Conservation (phyloP, 2,113 vertebrate species). For the Carassius carassius region DNA sequence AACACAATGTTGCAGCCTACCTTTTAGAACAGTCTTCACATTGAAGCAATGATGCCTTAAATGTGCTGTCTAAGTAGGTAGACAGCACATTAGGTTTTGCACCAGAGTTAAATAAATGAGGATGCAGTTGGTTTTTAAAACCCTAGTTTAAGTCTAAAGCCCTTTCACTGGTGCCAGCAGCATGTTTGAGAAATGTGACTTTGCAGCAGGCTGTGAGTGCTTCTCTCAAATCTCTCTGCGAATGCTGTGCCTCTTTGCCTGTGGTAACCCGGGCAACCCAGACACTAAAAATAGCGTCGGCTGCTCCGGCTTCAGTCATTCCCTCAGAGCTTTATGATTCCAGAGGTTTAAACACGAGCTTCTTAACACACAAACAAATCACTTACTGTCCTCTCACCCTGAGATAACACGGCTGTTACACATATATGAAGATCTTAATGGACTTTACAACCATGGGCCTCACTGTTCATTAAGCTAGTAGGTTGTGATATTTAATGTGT, state of each 20-base stretch:
- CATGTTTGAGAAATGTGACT: conserved; percentile 21
- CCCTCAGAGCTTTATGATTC: conserved; percentile 70
- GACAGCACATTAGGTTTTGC: neutral
- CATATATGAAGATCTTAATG: neutral
- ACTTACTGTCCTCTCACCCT: neutral
- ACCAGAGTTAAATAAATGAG: neutral
- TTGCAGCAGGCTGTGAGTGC: neutral
- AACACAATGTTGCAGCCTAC: no score
- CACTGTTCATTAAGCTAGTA: neutral
- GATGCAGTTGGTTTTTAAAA: neutral
- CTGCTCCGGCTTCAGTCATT: conserved; percentile 70
- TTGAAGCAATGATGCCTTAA: neutral
- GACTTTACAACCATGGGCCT: neutral
- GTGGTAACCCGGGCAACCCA: conserved; percentile 78
- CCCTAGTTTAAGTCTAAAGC: neutral
- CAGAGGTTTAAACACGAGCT: conserved; percentile 62
- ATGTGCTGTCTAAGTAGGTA: neutral
- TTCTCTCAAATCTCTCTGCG: conserved; percentile 60
- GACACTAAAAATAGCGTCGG: conserved; percentile 78
- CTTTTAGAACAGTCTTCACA: neutral
- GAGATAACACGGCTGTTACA: conserved; percentile 13
- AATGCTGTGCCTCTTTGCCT: conserved; percentile 67
- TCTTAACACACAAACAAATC: conserved; percentile 50
- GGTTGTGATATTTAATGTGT: neutral
- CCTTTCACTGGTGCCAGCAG: neutral